phyloP scores from a whole-genome alignment of 2,113 vertebrate genomes.

The Platysteira castanea region DNA sequence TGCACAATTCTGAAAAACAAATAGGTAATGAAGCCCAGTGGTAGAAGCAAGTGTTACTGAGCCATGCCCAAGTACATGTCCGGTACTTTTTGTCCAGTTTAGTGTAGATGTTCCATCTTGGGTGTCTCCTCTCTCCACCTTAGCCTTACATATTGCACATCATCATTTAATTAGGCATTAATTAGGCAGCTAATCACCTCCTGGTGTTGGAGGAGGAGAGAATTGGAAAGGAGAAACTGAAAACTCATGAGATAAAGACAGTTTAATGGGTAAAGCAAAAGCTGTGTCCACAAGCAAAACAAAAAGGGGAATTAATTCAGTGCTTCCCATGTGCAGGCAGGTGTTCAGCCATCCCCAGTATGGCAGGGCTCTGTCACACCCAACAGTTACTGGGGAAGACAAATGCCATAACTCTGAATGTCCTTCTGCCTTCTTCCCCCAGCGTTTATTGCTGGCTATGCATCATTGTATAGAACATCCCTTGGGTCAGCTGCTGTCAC shows the following conservation, averaged over 20 bases:
- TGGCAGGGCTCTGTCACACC: accelerated
- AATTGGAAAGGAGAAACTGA: neutral
- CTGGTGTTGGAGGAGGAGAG: neutral
- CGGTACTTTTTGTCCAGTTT: neutral
- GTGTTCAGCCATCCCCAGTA: neutral
- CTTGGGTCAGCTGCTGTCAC: neutral
- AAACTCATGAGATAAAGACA: neutral
- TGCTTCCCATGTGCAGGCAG: neutral
- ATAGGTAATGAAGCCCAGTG: neutral
- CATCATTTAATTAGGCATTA: neutral
- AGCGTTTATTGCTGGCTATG: neutral
- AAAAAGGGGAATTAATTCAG: neutral
- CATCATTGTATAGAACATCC: neutral
- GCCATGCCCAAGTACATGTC: neutral
- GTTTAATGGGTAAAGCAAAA: neutral
- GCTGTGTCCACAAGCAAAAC: neutral
- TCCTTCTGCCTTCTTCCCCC: neutral
- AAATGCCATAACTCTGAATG: accelerated
- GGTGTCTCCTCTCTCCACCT: neutral
- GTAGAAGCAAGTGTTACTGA: neutral
- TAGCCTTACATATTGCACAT: neutral
- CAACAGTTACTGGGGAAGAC: accelerated
- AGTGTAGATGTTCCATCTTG: neutral
- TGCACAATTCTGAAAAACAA: neutral
- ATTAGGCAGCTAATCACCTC: neutral